Conservation (phyloP, 2,797 vertebrate species). For the Percopsis omiscomaycus region DNA sequence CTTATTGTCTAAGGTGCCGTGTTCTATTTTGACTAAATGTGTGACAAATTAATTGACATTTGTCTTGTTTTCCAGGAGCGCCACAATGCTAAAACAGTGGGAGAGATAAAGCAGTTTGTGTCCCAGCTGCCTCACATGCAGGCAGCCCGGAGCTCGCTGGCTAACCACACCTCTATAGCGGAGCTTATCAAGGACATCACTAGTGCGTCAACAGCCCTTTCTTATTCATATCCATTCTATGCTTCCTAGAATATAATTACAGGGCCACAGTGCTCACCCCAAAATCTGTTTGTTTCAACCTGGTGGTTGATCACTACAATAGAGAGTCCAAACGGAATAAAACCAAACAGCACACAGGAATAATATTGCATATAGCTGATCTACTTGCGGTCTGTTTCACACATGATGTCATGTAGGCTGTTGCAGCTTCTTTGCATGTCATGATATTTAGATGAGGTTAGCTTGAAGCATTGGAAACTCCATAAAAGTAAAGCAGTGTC, state of each 20-base stretch:
- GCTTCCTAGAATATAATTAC: no score
- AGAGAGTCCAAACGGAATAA: no score
- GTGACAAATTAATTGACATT: background rate
- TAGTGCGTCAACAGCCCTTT: conserved; percentile 75
- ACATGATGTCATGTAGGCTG: no score
- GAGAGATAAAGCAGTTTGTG: conserved; percentile 98
- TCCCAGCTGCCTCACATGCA: conserved; percentile 99
- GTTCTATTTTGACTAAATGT: background rate
- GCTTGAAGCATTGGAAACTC: no score
- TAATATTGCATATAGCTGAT: no score
- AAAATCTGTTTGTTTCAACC: no score
- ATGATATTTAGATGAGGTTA: no score
- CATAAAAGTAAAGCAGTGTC: no score
- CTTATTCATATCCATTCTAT: background rate
- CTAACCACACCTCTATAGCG: conserved; percentile 96
- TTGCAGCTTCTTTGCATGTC: no score
- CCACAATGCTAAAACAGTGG: conserved; percentile 95
- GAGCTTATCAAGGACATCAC: conserved; percentile 98
- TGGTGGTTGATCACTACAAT: no score
- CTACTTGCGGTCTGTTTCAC: no score
- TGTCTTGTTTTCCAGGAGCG: conserved; percentile 79
- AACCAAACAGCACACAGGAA: no score
- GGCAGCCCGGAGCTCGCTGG: conserved; percentile 92
- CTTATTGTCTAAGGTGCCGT: background rate
- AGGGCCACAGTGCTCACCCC: background rate